Percentiles rank a stretch among this genome's conserved stretches.
These are phyloP conservation scores for Rhinophrynus dorsalis DNA, from an alignment of 2,797 vertebrate genomes.

Conservation along the genomic window DNA sequence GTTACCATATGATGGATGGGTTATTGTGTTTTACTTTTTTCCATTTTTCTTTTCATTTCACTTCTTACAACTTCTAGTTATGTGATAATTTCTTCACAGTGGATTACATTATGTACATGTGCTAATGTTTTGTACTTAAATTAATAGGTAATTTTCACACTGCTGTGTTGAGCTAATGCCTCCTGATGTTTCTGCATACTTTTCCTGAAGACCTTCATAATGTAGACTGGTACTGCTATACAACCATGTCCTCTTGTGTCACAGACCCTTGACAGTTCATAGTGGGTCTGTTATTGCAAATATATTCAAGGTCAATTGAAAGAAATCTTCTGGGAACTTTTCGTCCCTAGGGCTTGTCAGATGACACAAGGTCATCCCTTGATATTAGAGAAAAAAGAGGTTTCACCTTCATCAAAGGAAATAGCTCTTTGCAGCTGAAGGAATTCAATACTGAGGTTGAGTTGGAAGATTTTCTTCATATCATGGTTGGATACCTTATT, in stretches of 20 bases:
- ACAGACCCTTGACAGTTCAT: neutral
- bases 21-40: too few relatives aligned
- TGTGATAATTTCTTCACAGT: too few relatives aligned
- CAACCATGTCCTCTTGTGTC: neutral
- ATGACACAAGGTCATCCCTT: neutral
- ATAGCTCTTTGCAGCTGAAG: neutral
- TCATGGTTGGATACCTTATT: too few relatives aligned
- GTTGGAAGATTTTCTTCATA: too few relatives aligned
- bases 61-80: too few relatives aligned
- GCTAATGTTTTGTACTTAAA: too few relatives aligned
- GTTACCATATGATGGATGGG: too few relatives aligned
- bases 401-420: neutral
- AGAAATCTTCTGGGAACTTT: neutral
- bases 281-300: neutral
- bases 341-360: neutral
- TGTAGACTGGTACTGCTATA: too few relatives aligned
- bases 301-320: neutral
- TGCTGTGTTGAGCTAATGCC: neutral
- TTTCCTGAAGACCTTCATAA: neutral
- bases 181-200: neutral
- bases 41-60: too few relatives aligned
- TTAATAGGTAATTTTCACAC: too few relatives aligned
- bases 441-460: too few relatives aligned
- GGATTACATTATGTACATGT: too few relatives aligned
- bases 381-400: neutral